Conservation (phyloP, 1,140 invertebrate genomes). For the Planococcus citri region DNA sequence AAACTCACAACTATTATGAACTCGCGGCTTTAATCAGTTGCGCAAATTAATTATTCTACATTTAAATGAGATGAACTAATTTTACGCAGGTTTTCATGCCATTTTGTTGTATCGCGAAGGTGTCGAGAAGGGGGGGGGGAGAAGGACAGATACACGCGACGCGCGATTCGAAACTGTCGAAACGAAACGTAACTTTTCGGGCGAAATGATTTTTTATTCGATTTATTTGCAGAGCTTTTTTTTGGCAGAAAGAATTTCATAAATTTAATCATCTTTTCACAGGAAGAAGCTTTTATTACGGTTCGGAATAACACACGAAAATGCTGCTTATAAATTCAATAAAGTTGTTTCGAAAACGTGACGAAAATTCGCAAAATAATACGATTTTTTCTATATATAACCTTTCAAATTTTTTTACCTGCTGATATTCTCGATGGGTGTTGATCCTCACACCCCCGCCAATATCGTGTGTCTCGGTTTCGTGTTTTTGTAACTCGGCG, state of each 20-base stretch:
- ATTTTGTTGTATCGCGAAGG: too few species aligned
- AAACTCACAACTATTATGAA: too few species aligned
- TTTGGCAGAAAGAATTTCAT: background rate
- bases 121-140: too few species aligned
- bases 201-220: background rate
- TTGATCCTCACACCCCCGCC: too few species aligned
- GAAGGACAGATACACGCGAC: too few species aligned
- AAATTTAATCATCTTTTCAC: conserved; percentile 3
- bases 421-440: too few species aligned
- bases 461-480: background rate
- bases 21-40: too few species aligned
- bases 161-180: background rate
- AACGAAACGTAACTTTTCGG: too few species aligned
- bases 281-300: background rate
- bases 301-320: background rate
- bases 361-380: background rate
- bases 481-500: background rate
- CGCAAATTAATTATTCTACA: too few species aligned
- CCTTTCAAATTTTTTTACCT: background rate
- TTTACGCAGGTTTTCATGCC: too few species aligned
- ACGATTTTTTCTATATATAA: background rate
- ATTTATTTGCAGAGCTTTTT: background rate
- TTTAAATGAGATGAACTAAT: too few species aligned
- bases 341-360: background rate
- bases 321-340: conserved; percentile 4